Evolutionary conservation across 2,113 vertebrate genomes (phyloP), one percentile per base, ranked within the genome.

Genomic region (Perca fluviatilis): DNA sequence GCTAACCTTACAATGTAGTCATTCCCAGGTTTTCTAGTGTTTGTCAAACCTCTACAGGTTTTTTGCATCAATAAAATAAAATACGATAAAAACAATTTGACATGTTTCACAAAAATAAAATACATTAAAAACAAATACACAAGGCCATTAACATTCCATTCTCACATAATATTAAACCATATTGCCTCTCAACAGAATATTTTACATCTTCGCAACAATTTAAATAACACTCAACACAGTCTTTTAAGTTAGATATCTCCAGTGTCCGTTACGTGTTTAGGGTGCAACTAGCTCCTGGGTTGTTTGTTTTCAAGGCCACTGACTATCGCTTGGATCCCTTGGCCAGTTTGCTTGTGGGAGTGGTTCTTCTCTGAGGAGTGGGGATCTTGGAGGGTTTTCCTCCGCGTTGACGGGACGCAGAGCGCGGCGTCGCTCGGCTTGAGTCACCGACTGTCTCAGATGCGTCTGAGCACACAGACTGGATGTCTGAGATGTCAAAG

Each of bases 401-500:
- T 77, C 96, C 92, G 9, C 94, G 94, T 7, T 96, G 95, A 82
- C 97, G 97, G 91, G 96, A 94, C 50, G 94, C 92, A 16, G 97
- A 95, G 85, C 98, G 96, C 9, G 97, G 96, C 0, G 94, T 95
- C 0, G 94, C 94, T 69, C 96, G 96, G 79, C 93, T 89, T 1
- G 96, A 86, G 30, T 96, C 96, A 18, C 95, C 96, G n/a, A 95
- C 96, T 10, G 95, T 96, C 92, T 99, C 98, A 3, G 96, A 97
- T 88, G 93, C 77, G 11, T 99, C 98, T 1, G 98, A 99, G 92
- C 97, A 99, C 49, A 98, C 97, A 0, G 98, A 99, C 91, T 98
- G 97, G 92, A 99, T 99, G 91, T 99, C 98, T 1, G 98, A 99
- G 94, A 99, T 99, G 95, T 99, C 98, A 82, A 99, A 99, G 95